Conservation (phyloP, 2,797 vertebrate genomes). For the Ptychobarbus kaznakovi region DNA sequence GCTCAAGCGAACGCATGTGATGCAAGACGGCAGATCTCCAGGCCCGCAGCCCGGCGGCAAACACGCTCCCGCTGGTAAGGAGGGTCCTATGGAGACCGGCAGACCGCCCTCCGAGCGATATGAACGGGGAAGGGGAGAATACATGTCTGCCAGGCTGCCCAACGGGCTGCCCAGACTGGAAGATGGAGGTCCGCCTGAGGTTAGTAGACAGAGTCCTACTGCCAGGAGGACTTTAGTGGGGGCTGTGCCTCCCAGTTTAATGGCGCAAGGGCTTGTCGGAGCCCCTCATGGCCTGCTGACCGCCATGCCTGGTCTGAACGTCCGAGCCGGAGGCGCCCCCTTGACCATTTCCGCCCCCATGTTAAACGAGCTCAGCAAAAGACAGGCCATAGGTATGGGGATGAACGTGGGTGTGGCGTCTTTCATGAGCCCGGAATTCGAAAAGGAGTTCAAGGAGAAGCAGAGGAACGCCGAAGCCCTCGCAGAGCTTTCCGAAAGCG, state of each 20-base stretch:
- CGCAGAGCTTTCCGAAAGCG: conserved; percentile 84
- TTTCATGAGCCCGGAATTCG: conserved; percentile 83
- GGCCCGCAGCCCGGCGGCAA: conserved; percentile 82
- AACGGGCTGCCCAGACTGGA: conserved; percentile 83
- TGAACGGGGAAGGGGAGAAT: conserved; percentile 75
- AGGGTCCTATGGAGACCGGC: conserved; percentile 67
- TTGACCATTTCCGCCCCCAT: conserved; percentile 81
- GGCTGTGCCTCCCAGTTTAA: conserved; percentile 80
- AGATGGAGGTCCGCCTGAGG: conserved; percentile 77
- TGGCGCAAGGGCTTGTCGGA: conserved; percentile 79
- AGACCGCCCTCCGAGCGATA: conserved; percentile 76
- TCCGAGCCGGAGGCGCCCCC: conserved; percentile 71
- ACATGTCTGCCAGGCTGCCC: conserved; percentile 79
- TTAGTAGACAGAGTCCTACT: conserved; percentile 82
- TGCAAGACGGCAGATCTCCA: conserved; percentile 86
- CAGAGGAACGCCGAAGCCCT: conserved; percentile 81
- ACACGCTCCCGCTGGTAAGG: conserved; percentile 72
- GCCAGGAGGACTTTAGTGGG: conserved; percentile 80
- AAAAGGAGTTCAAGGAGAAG: conserved; percentile 82
- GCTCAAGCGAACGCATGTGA: conserved; percentile 83
- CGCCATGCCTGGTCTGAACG: conserved; percentile 80
- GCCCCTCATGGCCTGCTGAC: conserved; percentile 78
- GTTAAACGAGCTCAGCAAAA: conserved; percentile 81
- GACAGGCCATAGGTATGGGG: conserved; percentile 70
- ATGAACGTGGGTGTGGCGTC: conserved; percentile 74